Evolutionary conservation across 2,113 vertebrate genomes (phyloP).

Genomic region (Cinclus mexicanus): DNA sequence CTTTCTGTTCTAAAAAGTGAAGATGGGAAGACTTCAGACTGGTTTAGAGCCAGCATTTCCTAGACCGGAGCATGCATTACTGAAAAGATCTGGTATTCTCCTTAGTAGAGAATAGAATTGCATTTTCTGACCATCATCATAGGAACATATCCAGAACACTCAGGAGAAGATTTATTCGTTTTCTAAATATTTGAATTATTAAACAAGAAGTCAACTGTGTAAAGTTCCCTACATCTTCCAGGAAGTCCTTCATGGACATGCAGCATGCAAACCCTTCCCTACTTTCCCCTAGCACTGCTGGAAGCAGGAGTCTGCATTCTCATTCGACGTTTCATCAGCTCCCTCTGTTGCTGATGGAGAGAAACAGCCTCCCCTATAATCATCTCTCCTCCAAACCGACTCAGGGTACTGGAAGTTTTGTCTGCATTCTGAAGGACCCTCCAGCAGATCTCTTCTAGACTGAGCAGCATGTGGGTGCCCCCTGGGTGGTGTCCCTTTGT

Average conservation of each 20-base stretch:
- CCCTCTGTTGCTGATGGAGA: neutral
- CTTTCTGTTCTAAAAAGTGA: neutral
- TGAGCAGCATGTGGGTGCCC: rapidly evolving
- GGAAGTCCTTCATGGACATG: neutral
- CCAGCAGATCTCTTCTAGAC: neutral
- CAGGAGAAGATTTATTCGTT: neutral
- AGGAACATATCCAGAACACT: neutral
- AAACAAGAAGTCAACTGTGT: neutral
- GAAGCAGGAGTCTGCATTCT: neutral
- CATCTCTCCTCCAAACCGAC: neutral
- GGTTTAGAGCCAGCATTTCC: neutral
- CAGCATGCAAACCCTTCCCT: neutral
- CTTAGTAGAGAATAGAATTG: neutral
- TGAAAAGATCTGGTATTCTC: neutral
- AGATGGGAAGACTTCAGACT: neutral
- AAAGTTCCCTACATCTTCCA: neutral
- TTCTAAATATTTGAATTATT: neutral
- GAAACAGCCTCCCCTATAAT: neutral
- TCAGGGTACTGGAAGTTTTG: neutral
- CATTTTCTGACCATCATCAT: neutral
- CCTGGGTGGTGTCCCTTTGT: rapidly evolving
- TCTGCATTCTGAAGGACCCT: neutral
- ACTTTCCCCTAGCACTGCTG: neutral
- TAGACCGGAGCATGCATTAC: neutral
- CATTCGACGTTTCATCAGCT: neutral